Conservation (phyloP, 2,888 invertebrate genomes). For the Resseliella maxima region DNA sequence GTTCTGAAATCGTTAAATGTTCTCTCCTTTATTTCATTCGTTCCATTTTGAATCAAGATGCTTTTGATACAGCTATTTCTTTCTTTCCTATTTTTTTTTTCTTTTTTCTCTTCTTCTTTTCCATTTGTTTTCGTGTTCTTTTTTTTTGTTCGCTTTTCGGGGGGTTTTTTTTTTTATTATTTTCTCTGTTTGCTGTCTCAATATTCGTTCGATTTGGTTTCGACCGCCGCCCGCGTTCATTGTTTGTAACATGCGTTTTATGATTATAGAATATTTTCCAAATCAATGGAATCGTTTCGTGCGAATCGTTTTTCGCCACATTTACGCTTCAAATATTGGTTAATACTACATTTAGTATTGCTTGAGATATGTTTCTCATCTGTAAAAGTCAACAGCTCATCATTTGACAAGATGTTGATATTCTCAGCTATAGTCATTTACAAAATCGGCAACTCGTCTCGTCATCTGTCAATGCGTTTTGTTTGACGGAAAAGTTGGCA, state of each 20-base stretch:
- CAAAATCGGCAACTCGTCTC: too few relatives aligned
- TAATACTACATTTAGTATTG: too few relatives aligned
- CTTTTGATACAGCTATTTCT: constrained; percentile 4
- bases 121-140: not conserved
- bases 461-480: too few relatives aligned
- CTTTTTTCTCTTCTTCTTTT: not conserved
- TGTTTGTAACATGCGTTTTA: constrained; percentile 26
- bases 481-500: too few relatives aligned
- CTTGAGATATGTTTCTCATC: not conserved
- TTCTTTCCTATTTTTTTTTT: not conserved
- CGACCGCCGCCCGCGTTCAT: not conserved
- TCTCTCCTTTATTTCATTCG: not conserved
- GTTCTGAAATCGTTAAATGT: constrained; percentile 13
- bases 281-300: constrained; percentile 55
- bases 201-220: not conserved
- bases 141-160: not conserved
- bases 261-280: constrained; percentile 54
- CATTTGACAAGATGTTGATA: constrained; percentile 23
- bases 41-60: not conserved
- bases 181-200: not conserved
- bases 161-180: not conserved
- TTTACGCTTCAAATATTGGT: not conserved
- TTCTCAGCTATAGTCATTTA: too few relatives aligned
- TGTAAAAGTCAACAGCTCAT: constrained; percentile 14
- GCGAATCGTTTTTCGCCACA: constrained; percentile 54